Evolutionary conservation across 2,888 invertebrate genomes (phyloP).

Genomic region (Hirudinaria manillensis): DNA sequence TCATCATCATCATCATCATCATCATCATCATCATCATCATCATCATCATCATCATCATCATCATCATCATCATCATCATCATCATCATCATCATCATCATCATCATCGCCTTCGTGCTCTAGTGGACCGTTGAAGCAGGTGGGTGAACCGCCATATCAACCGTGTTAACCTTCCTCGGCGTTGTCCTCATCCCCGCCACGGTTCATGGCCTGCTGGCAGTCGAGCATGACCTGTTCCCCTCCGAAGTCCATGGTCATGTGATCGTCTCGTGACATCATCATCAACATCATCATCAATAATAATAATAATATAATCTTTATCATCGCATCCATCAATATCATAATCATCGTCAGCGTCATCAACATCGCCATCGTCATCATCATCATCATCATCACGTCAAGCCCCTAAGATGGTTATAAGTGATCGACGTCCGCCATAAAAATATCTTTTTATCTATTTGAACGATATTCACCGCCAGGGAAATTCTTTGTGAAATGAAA

Average conservation of each 20-base stretch:
- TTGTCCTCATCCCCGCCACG: background rate
- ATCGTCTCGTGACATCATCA: too few species aligned
- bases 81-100: constrained; percentile 5
- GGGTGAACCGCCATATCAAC: background rate
- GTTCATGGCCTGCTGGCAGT: background rate
- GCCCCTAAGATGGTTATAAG: too few species aligned
- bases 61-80: background rate
- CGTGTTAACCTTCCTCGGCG: background rate
- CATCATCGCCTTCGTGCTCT: background rate
- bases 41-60: constrained; percentile 5
- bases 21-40: constrained; percentile 18
- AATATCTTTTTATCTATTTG: too few species aligned
- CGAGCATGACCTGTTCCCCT: constrained; percentile 12
- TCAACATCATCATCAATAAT: too few species aligned
- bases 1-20: background rate
- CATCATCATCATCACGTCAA: background rate
- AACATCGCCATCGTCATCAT: background rate
- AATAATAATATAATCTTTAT: background rate
- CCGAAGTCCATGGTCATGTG: constrained; percentile 4
- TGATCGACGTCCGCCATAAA: too few species aligned
- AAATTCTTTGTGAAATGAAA: too few species aligned
- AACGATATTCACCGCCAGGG: too few species aligned
- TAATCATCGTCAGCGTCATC: background rate
- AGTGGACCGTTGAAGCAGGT: too few species aligned
- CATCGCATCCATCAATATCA: background rate